Evolutionary conservation across 2,797 vertebrate species (phyloP), one percentile per base, ranked within the genome.

Genomic region (Phalloptychus januarius): DNA sequence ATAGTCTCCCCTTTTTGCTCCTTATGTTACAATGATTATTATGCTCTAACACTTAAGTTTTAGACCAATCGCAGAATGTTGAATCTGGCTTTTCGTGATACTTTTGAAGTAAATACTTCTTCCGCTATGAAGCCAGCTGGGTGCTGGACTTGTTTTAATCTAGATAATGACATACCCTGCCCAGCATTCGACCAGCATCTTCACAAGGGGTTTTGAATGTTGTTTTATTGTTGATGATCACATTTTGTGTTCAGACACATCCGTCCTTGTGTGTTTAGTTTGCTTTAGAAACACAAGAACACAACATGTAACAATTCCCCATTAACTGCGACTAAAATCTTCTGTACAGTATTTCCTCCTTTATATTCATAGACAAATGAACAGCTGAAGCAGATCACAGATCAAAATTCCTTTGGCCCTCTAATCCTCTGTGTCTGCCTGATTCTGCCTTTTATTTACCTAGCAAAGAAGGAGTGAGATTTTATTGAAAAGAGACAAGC

Each of bases 401-500:
- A 86, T 83, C 83, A 83, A 79, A 88, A 88, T 87, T 86, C 76
- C 72, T 80, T 56, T 15, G 33, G 81, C 82, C 86, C 84, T 73
- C 54, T 74, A 61, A 84, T 90, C 86, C 92, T 89, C 86, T 80
- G 78, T 80, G 79, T 78, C 86, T 85, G 58, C 79, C 76, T 75
- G 58, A 63, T 58, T 52, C 71, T 20, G 45, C 23, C 40, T 63
- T 75, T 45, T 87, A 76, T 84, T 90, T 87, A 81, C 84, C 82
- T 78, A 80, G 85, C 40, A 56, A 73, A 42, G 86, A 85, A 81
- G 72, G 63, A 83, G 74, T 75, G 78, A 70, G 79, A 79, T 71
- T 88, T 87, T 83, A 86, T 88, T 88, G 77, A 89, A 88, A 85
- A 87, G 84, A 81, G 87, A 72, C 79, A 72, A 84, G 48, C 84